phyloP scores from a whole-genome alignment of 64 coral and sea anemone species.

The Astreopora myriophthalma region DNA sequence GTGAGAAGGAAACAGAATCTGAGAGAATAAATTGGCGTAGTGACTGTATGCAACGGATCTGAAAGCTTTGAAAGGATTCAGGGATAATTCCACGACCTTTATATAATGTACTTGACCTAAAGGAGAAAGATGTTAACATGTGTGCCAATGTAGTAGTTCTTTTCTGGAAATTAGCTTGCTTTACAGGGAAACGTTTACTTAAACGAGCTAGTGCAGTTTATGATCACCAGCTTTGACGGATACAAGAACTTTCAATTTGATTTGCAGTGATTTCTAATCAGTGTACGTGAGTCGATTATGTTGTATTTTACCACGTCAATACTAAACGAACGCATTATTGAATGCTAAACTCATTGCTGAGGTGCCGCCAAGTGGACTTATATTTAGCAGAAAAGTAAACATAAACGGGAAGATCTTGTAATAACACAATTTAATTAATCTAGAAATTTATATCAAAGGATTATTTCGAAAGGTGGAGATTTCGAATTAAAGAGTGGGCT shows the following conservation, averaged over 20 bases:
- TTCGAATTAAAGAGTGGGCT: not conserved
- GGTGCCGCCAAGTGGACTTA: not conserved
- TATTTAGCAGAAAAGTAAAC: slow-evolving; percentile 10
- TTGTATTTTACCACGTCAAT: not conserved
- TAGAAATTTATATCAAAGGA: not conserved
- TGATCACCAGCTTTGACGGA: not conserved
- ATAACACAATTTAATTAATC: not conserved
- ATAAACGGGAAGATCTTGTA: not conserved
- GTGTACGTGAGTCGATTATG: not conserved
- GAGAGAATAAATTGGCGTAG: no score
- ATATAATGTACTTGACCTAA: no score
- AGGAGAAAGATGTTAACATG: no score
- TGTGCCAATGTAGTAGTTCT: no score
- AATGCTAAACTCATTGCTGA: not conserved
- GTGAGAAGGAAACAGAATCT: no score
- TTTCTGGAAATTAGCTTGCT: no score
- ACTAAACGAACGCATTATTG: not conserved
- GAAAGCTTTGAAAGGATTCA: no score
- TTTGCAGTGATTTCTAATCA: not conserved
- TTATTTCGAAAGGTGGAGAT: not conserved
- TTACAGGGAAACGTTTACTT: not conserved
- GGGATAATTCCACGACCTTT: no score
- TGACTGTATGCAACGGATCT: no score
- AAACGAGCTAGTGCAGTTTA: not conserved
- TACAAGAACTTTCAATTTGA: not conserved